Evolutionary conservation across 2,888 invertebrate species (phyloP).

Genomic region (Agonopterix heracliana): DNA sequence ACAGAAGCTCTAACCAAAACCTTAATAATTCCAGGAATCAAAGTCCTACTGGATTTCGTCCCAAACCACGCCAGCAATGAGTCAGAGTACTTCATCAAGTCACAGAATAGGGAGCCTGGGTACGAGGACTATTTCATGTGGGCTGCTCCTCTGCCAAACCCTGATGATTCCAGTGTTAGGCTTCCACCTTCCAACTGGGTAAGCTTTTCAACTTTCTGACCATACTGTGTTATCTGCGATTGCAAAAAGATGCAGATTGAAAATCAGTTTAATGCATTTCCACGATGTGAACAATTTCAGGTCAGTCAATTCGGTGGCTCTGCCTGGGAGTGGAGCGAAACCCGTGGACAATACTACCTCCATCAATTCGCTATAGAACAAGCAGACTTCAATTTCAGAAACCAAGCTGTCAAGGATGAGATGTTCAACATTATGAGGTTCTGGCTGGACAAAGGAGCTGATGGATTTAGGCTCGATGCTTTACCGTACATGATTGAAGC

Average conservation of each 20-base stretch:
- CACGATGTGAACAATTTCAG: conserved; percentile 22
- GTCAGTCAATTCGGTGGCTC: conserved; percentile 77
- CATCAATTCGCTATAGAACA: conserved; percentile 80
- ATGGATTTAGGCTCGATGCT: conserved; percentile 85
- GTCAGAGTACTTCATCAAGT: conserved; percentile 88
- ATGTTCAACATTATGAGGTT: conserved; percentile 78
- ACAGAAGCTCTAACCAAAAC: not conserved
- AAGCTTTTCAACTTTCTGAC: not conserved
- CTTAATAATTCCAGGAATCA: conserved; percentile 39
- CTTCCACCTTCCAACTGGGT: conserved; percentile 76
- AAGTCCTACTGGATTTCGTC: conserved; percentile 80
- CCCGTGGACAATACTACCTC: conserved; percentile 79
- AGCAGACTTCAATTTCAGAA: conserved; percentile 82
- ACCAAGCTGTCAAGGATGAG: conserved; percentile 69
- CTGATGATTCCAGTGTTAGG: conserved; percentile 36
- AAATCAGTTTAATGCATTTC: not conserved
- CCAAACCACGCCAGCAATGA: conserved; percentile 83
- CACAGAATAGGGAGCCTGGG: conserved; percentile 74
- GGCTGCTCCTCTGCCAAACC: conserved; percentile 74
- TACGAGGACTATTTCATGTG: conserved; percentile 87
- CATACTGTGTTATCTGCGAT: not conserved
- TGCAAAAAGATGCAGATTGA: not conserved
- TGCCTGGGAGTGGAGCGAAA: conserved; percentile 81
- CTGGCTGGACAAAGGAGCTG: conserved; percentile 85
- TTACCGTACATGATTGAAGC: conserved; percentile 77